Base-by-base conservation (phyloP, 30 jellyfish, hydroid and myxozoan species). In the Pseudorhiza aurosa region DNA sequence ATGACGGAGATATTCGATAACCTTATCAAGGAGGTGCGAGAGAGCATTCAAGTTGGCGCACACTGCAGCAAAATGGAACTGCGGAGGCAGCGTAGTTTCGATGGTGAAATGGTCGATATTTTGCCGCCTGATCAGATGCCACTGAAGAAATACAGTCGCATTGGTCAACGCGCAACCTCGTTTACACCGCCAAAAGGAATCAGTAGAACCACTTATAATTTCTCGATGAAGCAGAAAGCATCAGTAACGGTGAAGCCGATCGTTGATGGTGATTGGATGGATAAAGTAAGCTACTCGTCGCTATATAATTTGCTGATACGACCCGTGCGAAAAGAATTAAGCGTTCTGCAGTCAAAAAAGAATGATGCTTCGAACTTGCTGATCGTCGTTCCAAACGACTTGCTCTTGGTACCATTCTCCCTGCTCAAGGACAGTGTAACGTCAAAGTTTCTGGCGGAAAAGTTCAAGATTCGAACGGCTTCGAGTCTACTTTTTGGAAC, bases 391-490 rank as follows among this genome's bases (percentile, higher is more conserved):
- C 99, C 99, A 26, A 45, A 78, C 5, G 96, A 93, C 36, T 70
- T 93, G 45, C 68, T 88, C n/a, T 84, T 93, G 29, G 93, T 93
- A 3, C 99, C 99, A 8, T 93, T 93, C 68, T 45, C 91, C 33
- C 33, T 93, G 67, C 77, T 93, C 10, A 81, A 81, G 68, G 96
- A 85, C 28, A 76, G 55, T 43, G 19, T 68, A 10, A 39, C 58
- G 22, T 47, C 79, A 35, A 65, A 64, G 64, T 84, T 28, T 53
- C 57, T 83, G 14, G 60, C 89, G 26, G 98, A 91, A 26, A 69
- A 72, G n/a, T 83, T 39, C 85, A 53, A 79, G 33, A 50, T 82
- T 19, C 47, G 94, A 19, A 71, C 87, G 4, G 73, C 94, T 0
- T 53, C 74, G 8, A 68, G 87, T 58, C 39, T 80, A 56, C 31